Evolutionary conservation across 2,797 vertebrate species (phyloP).

Genomic region (Ciconia nigra): DNA sequence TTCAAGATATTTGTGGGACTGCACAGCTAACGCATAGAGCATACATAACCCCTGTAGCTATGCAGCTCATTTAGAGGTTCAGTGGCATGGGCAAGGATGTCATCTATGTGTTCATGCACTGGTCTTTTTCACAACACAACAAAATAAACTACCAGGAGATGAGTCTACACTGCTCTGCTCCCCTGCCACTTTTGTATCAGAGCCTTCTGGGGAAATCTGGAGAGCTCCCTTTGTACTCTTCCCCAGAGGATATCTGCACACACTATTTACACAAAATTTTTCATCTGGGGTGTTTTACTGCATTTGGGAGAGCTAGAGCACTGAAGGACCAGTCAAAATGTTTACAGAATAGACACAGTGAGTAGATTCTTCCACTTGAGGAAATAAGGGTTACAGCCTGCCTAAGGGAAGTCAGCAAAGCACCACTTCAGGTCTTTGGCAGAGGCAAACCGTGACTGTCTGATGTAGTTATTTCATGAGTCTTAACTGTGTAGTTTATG

Average conservation of each 20-base stretch:
- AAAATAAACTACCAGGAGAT: neutral
- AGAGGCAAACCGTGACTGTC: neutral
- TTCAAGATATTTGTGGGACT: neutral
- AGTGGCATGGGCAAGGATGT: neutral
- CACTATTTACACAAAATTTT: neutral
- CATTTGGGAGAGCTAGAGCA: neutral
- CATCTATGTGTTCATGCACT: neutral
- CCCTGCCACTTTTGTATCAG: neutral
- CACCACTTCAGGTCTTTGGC: neutral
- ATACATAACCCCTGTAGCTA: neutral
- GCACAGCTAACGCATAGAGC: neutral
- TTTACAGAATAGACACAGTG: neutral
- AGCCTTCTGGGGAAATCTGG: neutral
- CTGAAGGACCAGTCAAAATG: neutral
- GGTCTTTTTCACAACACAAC: neutral
- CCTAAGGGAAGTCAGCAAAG: neutral
- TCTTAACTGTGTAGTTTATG: neutral
- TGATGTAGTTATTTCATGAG: neutral
- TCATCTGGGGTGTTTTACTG: neutral
- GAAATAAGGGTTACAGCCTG: neutral
- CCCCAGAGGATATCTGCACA: neutral
- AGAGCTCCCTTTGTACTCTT: neutral
- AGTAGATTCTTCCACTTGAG: neutral
- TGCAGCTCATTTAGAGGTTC: neutral
- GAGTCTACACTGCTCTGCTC: neutral